Evolutionary conservation across 2,113 vertebrate genomes (phyloP), one percentile per base, ranked within the genome.

Genomic region (Ptilonorhynchus violaceus): DNA sequence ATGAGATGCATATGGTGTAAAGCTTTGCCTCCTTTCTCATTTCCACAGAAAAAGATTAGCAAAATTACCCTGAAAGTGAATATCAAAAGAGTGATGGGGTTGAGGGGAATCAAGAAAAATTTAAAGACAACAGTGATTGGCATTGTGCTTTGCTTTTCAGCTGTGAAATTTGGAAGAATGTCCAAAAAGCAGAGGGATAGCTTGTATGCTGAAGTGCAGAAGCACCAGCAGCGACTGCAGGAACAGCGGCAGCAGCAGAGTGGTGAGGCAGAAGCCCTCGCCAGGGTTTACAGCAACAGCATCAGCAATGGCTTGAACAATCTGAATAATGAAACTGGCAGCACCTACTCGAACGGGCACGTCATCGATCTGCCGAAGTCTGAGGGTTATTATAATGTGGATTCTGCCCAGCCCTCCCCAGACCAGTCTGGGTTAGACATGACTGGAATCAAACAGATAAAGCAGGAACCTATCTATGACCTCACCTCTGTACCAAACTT

Each of bases 111-210:
- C 0, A 5, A 77, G 22, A 77, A 74, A 31, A 77, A 47, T 27
- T 47, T 39, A 63, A 93, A 60, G 27, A 47, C 1, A 1, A 15
- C 20, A 52, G 8, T 46, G 5, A 31, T 44, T 94, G 7, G 1
- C 25, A 13, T 35, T 89, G 17, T 93, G 73, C 77, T 96, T 96
- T 96, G 76, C 39, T 97, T 97, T 97, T 72, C 97, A 99, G 99
- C 99, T 96, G 99, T 99, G 82, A 99, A 99, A 92, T 99, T 99
- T 77, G 99, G 99, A 78, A 99, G 99, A 97, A 99, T 99, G 99
- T 99, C 99, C 88, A 99, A 99, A 98, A 99, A 99, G 97, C 99
- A 99, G 91, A 98, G 99, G 24, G 99, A 99, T 97, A 99, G 99
- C 93, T 97, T 99, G 75, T 99, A 99, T 0, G 99, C 99, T 3